These are phyloP conservation scores for Nymphicus hollandicus DNA, from an alignment of 2,113 vertebrate genomes.

Conservation along the genomic window DNA sequence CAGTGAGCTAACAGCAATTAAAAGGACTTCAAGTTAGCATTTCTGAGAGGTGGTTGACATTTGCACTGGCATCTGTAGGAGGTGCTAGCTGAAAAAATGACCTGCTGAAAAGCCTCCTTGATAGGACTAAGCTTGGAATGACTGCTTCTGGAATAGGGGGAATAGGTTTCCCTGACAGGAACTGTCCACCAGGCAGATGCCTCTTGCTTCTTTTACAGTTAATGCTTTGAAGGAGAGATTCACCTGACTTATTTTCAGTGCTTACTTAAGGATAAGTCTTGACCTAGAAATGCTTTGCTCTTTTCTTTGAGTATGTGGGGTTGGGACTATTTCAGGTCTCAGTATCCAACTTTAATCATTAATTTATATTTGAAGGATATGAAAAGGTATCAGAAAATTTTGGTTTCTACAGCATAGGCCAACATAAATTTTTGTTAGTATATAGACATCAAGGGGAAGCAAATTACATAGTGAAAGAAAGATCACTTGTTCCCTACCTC, in stretches of 20 bases:
- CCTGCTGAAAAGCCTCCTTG: neutral
- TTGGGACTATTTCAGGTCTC: neutral
- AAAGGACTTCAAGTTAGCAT: neutral
- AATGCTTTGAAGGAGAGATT: neutral
- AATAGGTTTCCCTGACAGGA: neutral
- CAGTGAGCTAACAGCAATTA: neutral
- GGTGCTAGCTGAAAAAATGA: neutral
- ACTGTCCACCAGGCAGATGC: neutral
- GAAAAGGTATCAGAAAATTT: neutral
- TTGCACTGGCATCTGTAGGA: neutral
- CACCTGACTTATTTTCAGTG: neutral
- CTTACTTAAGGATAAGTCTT: neutral
- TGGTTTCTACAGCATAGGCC: neutral
- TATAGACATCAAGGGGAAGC: neutral
- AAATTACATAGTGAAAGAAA: neutral
- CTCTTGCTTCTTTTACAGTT: neutral
- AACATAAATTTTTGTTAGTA: neutral
- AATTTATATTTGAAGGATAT: neutral
- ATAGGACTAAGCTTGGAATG: neutral
- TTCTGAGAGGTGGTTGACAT: accelerated
- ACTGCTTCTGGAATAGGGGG: neutral
- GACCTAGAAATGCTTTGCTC: neutral
- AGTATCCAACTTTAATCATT: neutral
- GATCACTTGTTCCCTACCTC: neutral
- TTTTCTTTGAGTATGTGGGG: neutral